Evolutionary conservation across 2,888 invertebrate genomes (phyloP).

Genomic region (Celastrina argiolus): DNA sequence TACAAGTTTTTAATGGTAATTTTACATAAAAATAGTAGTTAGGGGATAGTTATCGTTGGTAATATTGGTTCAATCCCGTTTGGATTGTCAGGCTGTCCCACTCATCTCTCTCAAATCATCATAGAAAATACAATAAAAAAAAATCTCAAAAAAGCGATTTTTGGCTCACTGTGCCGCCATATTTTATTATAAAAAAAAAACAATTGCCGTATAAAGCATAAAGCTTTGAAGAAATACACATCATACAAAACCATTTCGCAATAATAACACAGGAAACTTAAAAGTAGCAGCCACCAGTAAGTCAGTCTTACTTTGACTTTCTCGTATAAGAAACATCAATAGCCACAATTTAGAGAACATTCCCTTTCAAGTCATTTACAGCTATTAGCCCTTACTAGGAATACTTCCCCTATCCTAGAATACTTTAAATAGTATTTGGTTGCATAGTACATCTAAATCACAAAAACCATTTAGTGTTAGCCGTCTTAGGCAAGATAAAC

Average conservation of each 20-base stretch:
- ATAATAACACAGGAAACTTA: background rate
- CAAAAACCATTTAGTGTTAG: background rate
- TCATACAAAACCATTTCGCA: background rate
- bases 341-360: background rate
- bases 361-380: background rate
- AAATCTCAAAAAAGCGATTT: no score
- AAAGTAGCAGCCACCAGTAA: background rate
- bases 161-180: background rate
- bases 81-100: no score
- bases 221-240: no score
- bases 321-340: background rate
- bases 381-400: background rate
- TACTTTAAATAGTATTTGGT: conserved; percentile 8
- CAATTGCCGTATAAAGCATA: background rate
- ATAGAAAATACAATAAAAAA: no score
- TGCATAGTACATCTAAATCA: background rate
- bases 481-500: background rate
- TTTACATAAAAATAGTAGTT: background rate
- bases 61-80: no score
- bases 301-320: background rate
- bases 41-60: no score
- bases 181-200: background rate
- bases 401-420: no score
- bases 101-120: no score
- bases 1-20: background rate